phyloP scores from a whole-genome alignment of 2,888 invertebrate species.

The Drosophila glabriapex region DNA sequence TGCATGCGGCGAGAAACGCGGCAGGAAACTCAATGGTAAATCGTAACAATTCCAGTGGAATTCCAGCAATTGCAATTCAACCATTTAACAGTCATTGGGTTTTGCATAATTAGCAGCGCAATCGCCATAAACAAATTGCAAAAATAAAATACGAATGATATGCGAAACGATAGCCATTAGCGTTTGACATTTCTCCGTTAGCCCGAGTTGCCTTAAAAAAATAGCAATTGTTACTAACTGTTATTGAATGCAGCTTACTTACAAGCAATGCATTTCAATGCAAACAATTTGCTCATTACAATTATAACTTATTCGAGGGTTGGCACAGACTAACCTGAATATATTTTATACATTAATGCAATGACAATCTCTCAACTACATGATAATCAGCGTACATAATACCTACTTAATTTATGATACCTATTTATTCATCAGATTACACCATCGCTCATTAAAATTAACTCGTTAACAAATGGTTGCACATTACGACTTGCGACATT shows the following conservation, averaged over 20 bases:
- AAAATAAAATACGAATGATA: slow-evolving; percentile 14
- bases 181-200: slow-evolving; percentile 18
- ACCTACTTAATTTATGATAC: neutral
- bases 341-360: neutral
- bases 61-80: slow-evolving; percentile 46
- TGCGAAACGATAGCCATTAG: slow-evolving; percentile 51
- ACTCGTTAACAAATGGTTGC: neutral
- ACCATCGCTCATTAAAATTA: neutral
- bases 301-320: neutral
- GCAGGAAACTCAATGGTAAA: slow-evolving; percentile 45
- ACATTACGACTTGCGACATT: neutral
- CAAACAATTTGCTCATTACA: neutral
- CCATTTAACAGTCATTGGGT: slow-evolving; percentile 47
- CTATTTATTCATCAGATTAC: neutral
- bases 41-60: slow-evolving; percentile 62
- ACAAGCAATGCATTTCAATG: neutral
- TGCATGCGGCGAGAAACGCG: slow-evolving; percentile 36
- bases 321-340: neutral
- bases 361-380: neutral
- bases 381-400: neutral
- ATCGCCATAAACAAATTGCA: slow-evolving; percentile 58
- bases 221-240: slow-evolving; percentile 27
- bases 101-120: slow-evolving; percentile 67
- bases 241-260: slow-evolving; percentile 33
- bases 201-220: slow-evolving; percentile 35